Conservation (phyloP, 2,888 invertebrate species). For the Halictus ligatus region DNA sequence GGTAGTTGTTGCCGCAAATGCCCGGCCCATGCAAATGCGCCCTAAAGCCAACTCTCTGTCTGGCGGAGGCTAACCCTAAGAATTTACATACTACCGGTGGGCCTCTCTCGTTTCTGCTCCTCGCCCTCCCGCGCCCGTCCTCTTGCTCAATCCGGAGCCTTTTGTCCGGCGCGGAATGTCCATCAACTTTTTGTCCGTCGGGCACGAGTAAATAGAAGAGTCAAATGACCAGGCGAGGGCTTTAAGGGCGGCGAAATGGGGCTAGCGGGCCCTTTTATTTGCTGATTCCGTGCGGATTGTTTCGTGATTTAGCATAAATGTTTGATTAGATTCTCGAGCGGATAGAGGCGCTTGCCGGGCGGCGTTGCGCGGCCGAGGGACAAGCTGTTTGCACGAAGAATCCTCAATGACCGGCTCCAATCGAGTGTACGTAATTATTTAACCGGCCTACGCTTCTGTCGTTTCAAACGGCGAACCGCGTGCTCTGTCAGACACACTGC, state of each 20-base stretch:
- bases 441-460: constrained; percentile 42
- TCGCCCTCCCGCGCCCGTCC: constrained; percentile 49
- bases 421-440: constrained; percentile 80
- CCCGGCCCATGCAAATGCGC: constrained; percentile 82
- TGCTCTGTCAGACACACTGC: background rate
- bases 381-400: constrained; percentile 74
- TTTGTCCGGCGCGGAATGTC: constrained; percentile 84
- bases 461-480: background rate
- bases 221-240: constrained; percentile 84
- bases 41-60: constrained; percentile 64
- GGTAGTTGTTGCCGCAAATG: constrained; percentile 79
- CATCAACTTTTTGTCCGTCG: constrained; percentile 83
- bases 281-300: constrained; percentile 84
- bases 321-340: constrained; percentile 83
- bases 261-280: constrained; percentile 82
- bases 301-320: constrained; percentile 85
- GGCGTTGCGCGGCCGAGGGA: constrained; percentile 34
- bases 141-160: constrained; percentile 75
- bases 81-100: constrained; percentile 82
- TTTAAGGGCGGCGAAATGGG: constrained; percentile 80
- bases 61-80: constrained; percentile 71
- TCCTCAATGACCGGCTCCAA: constrained; percentile 73
- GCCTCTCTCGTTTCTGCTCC: constrained; percentile 46
- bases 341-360: constrained; percentile 52
- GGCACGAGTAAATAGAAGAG: constrained; percentile 83